These are phyloP conservation scores for Rostratula benghalensis DNA, from an alignment of 2,113 vertebrate genomes.

Conservation along the genomic window DNA sequence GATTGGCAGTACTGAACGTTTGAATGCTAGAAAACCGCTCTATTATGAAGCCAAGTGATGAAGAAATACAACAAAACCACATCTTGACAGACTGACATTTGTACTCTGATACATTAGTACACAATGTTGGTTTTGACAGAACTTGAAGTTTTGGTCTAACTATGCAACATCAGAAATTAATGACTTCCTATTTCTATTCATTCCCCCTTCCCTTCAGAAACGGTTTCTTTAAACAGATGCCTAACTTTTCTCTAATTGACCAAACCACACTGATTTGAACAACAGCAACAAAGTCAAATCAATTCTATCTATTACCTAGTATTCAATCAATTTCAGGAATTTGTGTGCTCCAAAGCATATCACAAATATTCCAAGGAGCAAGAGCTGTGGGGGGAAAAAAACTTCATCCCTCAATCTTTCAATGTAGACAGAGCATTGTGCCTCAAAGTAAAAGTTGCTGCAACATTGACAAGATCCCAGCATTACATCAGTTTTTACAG, in stretches of 20 bases:
- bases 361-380: background rate
- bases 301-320: background rate
- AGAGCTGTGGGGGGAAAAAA: background rate
- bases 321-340: background rate
- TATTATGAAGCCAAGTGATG: background rate
- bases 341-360: background rate
- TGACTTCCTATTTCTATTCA: background rate
- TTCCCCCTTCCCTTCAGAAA: background rate
- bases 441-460: background rate
- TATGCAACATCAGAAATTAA: background rate
- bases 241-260: background rate
- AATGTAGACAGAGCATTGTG: background rate
- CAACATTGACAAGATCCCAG: accelerated
- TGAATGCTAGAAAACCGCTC: background rate
- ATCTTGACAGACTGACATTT: background rate
- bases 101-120: background rate
- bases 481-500: background rate
- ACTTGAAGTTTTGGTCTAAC: background rate
- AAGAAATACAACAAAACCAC: background rate
- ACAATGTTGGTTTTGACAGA: background rate
- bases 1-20: background rate
- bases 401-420: background rate
- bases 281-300: background rate
- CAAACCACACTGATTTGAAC: background rate
- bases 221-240: background rate